These are phyloP conservation scores for Hecatera dysodea DNA, from an alignment of 2,888 invertebrate genomes.

Conservation along the genomic window DNA sequence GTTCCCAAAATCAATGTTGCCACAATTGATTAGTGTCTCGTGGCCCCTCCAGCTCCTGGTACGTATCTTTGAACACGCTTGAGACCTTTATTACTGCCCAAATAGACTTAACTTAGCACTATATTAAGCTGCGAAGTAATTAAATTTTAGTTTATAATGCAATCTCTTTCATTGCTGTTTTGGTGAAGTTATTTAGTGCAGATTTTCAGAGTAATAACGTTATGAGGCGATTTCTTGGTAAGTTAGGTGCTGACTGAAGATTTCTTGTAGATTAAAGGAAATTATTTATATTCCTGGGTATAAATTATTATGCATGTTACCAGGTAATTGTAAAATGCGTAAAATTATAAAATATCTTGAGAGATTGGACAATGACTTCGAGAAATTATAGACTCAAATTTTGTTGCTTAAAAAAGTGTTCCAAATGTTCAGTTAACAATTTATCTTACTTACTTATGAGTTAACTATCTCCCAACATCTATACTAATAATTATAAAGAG, in stretches of 20 bases:
- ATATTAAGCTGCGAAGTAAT: slow-evolving; percentile 64
- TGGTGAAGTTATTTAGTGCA: neutral
- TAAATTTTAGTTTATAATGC: slow-evolving; percentile 61
- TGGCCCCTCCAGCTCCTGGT: slow-evolving; percentile 63
- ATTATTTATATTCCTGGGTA: no score
- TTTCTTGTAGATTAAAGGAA: neutral
- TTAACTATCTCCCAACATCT: no score
- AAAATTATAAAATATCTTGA: no score
- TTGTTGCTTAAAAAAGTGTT: no score
- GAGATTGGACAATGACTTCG: no score
- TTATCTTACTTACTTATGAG: no score
- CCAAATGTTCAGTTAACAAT: no score
- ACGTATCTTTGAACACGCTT: slow-evolving; percentile 70
- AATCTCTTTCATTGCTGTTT: slow-evolving; percentile 27
- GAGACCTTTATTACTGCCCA: slow-evolving; percentile 72
- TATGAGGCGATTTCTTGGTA: neutral
- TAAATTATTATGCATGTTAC: no score
- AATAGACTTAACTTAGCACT: slow-evolving; percentile 67
- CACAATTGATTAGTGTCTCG: slow-evolving; percentile 45
- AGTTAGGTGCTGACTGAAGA: neutral
- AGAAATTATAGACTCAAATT: no score
- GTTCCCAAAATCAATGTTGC: slow-evolving; percentile 19
- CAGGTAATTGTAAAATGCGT: no score
- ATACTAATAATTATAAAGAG: no score
- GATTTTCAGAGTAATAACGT: neutral